phyloP scores from a whole-genome alignment of 2,888 invertebrate species.

The Oscheius sp. region DNA sequence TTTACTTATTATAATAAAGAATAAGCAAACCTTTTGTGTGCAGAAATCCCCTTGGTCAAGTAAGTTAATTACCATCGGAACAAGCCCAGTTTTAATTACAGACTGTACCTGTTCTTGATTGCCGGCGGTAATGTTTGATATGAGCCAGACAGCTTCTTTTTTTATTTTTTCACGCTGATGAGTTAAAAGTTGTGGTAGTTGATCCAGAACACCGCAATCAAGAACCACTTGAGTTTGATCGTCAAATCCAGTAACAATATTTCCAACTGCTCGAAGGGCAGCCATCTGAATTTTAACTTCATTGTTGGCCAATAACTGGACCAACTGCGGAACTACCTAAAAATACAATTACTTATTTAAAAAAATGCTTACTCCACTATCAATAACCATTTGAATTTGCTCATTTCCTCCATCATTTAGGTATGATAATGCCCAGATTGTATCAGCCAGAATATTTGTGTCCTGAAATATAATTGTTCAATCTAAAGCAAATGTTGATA shows the following conservation, averaged over 20 bases:
- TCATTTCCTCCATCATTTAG: conserved; percentile 96
- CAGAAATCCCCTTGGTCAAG: conserved; percentile 89
- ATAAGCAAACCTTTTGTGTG: too few species aligned
- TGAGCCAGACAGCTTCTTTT: conserved; percentile 76
- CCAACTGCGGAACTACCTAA: conserved; percentile 90
- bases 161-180: conserved; percentile 94
- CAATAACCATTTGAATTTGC: conserved; percentile 95
- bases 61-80: conserved; percentile 93
- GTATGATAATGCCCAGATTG: conserved; percentile 97
- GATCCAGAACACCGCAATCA: conserved; percentile 90
- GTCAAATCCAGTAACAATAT: conserved; percentile 95
- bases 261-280: conserved; percentile 94
- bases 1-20: too few species aligned
- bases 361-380: too few species aligned
- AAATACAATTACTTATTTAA: too few species aligned
- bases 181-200: conserved; percentile 88
- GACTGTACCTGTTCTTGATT: conserved; percentile 95
- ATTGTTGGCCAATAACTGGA: conserved; percentile 90
- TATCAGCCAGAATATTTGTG: conserved; percentile 94
- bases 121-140: conserved; percentile 94
- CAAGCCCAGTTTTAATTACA: conserved; percentile 87
- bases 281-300: conserved; percentile 80
- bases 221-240: conserved; percentile 97
- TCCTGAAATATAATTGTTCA: conserved; percentile 76
- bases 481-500: too few species aligned